Base-by-base conservation (phyloP, 53 echinoderm and acorn worm genomes). In the Echinarachnius parma region DNA sequence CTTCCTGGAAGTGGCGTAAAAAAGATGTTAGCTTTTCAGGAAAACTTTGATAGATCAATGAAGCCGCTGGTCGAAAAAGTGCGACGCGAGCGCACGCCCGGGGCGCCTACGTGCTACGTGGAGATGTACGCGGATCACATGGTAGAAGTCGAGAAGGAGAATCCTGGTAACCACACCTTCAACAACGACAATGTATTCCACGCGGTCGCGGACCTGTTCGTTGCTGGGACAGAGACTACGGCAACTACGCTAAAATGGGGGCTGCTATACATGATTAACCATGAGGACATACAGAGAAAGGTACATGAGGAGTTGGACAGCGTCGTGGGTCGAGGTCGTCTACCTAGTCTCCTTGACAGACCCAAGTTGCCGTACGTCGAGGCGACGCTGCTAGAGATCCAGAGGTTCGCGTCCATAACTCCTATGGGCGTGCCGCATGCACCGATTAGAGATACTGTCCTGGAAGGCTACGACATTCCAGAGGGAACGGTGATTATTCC, bases 341-440 rank as follows among this genome's bases (percentile, higher is more conserved):
- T 72, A 57, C 81, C 81, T 10, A 81, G 61, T 20, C 61, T 74
- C 8, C n/a, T 11, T 8, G 74, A 81, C 45, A 61, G 37, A 35
- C 63, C 74, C 13, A 46, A 42, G 26, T 53, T 81, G 29, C 81
- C 81, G 5, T 81, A 74, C 74, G 75, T 60, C 1, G 81, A 81
- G 52, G 81, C 81, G 4, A 74, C 74, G 8, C 45, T 81, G 4
- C 39, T 81, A 31, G 81, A 81, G 48, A 69, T 81, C 10, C 81
- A 81, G 25, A 46, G 81, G 18, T 24, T 53, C 15, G 72, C 61
- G 1, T 21, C 59, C 16, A 59, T 81, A 4, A n/a, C 23, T 7
- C 81, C 81, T 0, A 53, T 81, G 1, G 61, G 69, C 2, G 74
- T 81, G 31, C 81, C 81, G 11, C 81, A 81, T 18, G 69, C 69